Evolutionary conservation across 2,888 invertebrate species (phyloP).

Genomic region (Drosophila cracens): DNA sequence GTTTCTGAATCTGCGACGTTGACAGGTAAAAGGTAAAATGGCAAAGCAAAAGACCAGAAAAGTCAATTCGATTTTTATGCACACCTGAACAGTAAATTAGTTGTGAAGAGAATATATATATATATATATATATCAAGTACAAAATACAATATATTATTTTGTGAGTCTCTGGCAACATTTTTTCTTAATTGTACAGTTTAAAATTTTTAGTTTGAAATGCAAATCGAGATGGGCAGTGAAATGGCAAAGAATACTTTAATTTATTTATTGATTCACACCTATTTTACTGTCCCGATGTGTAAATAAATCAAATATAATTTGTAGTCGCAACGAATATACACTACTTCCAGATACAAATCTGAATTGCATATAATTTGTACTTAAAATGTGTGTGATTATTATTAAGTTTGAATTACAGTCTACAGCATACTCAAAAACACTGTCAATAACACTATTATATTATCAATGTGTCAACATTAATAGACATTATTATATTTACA

Average conservation of each 20-base stretch:
- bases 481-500: neutral
- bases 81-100: neutral
- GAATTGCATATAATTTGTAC: neutral
- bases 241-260: neutral
- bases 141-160: too few species aligned
- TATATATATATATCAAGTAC: too few species aligned
- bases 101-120: neutral
- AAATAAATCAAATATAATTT: neutral
- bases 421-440: neutral
- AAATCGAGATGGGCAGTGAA: neutral
- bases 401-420: neutral
- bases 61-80: conserved; percentile 35
- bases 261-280: neutral
- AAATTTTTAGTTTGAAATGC: too few species aligned
- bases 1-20: conserved; percentile 64
- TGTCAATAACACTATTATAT: neutral
- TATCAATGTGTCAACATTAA: neutral
- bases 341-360: neutral
- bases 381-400: neutral
- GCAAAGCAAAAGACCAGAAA: conserved; percentile 47
- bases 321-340: conserved; percentile 17
- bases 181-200: too few species aligned
- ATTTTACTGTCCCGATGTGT: neutral
- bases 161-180: too few species aligned
- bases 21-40: conserved; percentile 58